A percentile compares a stretch with the other conserved stretches of the same genome.
Conservation (phyloP, 2,888 invertebrate species). For the Petrolisthes manimaculis region DNA sequence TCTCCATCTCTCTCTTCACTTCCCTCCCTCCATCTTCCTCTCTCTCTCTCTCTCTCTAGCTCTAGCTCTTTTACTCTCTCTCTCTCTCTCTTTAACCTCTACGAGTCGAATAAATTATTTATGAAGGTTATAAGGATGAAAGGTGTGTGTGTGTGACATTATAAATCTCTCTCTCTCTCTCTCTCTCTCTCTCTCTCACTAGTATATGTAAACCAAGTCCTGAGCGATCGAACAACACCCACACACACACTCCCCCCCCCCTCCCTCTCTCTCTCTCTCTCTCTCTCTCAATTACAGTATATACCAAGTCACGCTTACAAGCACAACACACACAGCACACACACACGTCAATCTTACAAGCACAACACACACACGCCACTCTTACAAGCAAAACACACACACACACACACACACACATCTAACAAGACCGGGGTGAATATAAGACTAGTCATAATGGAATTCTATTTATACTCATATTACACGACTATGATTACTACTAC, state of each 20-base stretch:
- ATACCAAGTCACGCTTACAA: too few relatives aligned
- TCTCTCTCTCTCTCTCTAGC: conserved; percentile 8
- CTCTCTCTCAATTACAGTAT: too few relatives aligned
- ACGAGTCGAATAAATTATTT: background rate
- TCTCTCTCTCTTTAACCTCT: conserved; percentile 1
- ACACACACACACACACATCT: too few relatives aligned
- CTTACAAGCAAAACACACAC: too few relatives aligned
- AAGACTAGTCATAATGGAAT: too few relatives aligned
- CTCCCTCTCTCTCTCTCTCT: background rate
- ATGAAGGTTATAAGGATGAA: background rate
- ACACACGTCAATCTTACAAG: background rate
- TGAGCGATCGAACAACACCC: too few relatives aligned
- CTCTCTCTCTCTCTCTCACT: background rate
- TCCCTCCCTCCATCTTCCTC: background rate
- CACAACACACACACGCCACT: too few relatives aligned
- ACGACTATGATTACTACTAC: too few relatives aligned
- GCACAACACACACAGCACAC: background rate
- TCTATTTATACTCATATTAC: too few relatives aligned
- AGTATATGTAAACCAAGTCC: too few relatives aligned
- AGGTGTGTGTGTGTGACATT: background rate
- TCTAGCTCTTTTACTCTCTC: conserved; percentile 1
- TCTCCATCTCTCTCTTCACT: background rate
- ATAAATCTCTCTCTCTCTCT: background rate
- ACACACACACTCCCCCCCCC: background rate
- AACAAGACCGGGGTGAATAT: too few relatives aligned